phyloP scores from a whole-genome alignment of 2,888 invertebrate genomes.

The Silvanus unidentatus region DNA sequence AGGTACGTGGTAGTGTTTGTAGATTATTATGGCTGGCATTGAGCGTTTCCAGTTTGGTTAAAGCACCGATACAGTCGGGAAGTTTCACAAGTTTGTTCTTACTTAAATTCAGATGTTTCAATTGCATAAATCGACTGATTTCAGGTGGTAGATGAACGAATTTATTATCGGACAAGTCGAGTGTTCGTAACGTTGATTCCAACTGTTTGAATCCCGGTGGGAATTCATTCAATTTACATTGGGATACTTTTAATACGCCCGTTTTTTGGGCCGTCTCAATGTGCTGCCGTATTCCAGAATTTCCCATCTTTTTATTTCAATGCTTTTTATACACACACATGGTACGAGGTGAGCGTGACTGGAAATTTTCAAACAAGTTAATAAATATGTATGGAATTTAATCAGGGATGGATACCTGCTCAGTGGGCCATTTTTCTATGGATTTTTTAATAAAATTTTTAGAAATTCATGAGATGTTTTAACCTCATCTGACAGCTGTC shows the following conservation, averaged over 20 bases:
- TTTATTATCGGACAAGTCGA: slow-evolving; percentile 91
- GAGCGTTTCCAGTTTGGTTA: slow-evolving; percentile 68
- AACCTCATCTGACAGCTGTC: no score
- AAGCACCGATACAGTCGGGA: slow-evolving; percentile 60
- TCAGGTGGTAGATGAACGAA: slow-evolving; percentile 72
- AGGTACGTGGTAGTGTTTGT: slow-evolving; percentile 55
- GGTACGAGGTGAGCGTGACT: slow-evolving; percentile 3
- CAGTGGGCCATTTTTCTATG: no score
- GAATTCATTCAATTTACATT: slow-evolving; percentile 74
- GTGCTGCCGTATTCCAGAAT: slow-evolving; percentile 83
- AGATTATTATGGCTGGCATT: slow-evolving; percentile 79
- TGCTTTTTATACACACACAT: slow-evolving; percentile 8
- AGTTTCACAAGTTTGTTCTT: slow-evolving; percentile 74
- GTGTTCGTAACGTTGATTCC: slow-evolving; percentile 68
- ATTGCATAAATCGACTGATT: slow-evolving; percentile 64
- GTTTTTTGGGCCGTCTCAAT: slow-evolving; percentile 94
- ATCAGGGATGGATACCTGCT: no score
- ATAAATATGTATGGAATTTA: neutral
- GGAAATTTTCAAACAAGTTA: neutral
- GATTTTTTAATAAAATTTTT: no score
- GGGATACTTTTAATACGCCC: slow-evolving; percentile 83
- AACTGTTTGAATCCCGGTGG: slow-evolving; percentile 63
- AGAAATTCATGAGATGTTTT: no score
- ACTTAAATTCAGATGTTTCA: slow-evolving; percentile 72
- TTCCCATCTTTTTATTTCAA: slow-evolving; percentile 69